Evolutionary conservation across 1,140 invertebrate species (phyloP), one percentile per base, ranked within the genome.

Genomic region (Platyscapa corneri): DNA sequence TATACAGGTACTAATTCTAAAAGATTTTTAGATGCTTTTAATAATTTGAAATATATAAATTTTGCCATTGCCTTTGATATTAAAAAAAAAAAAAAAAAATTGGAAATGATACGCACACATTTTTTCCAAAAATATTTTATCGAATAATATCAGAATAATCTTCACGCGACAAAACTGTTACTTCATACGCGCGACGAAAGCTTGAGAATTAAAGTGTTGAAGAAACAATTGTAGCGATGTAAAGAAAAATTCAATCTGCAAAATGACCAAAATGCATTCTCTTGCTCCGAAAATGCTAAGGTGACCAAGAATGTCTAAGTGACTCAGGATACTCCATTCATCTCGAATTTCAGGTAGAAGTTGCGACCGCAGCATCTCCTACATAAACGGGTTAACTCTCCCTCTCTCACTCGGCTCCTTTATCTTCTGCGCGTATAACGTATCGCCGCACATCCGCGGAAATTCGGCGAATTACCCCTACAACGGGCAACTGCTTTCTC

Each of bases 381-480:
- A 34, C 34, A n/a, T 23, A 81, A 81, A 81, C 30, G 79, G 46
- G 79, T 81, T 67, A 70, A 74, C 70, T 34, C 79, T 34, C 39
- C 39, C n/a, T 64, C 74, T 30, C 34, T 30, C 49, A 42, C 18
- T 32, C 34, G 0, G 20, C 34, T 1, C 14, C 12, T 77, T 3
- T 53, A 2, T 39, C 14, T 16, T 2, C 18, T 30, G 32, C 27
- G 42, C 46, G 42, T 18, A 42, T 30, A 27, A 0, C 30, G 16
- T 56, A 42, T 42, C 60, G 49, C 74, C 30, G 23, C 10, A 46
- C 20, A 34, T 23, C 53, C 49, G 76, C 64, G 53, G 70, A 75
- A 75, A 83, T 83, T 78, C 75, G 39, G n/a, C 56, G 74, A 83
- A 76, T 67, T 60, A 75, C n/a, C 74, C 75, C 74, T 30, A 83